A percentile compares a stretch with the other conserved stretches of the same genome.
Evolutionary conservation across 2,113 vertebrate genomes (phyloP).

Genomic region (Nannobrachium achirus): DNA sequence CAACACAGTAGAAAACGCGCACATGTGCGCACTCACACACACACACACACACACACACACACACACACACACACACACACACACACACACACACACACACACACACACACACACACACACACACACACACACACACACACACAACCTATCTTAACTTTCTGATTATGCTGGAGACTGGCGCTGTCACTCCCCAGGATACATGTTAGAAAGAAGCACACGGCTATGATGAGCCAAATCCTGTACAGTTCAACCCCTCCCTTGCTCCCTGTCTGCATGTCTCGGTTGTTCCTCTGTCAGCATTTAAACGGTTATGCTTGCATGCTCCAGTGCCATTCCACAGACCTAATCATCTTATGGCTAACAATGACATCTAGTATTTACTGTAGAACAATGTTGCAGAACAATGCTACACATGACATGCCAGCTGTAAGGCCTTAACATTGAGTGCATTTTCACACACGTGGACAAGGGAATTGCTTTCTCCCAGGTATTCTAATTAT

Average conservation of each 20-base stretch:
- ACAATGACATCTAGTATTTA: conserved; percentile 58
- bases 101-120: conserved; percentile 1
- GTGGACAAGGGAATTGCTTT: too few relatives aligned
- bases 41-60: too few relatives aligned
- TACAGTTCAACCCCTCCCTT: background rate
- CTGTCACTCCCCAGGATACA: conserved; percentile 23
- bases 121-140: background rate
- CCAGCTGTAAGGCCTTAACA: background rate
- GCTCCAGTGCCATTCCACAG: conserved; percentile 36
- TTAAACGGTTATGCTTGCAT: conserved; percentile 41
- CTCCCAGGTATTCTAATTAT: too few relatives aligned
- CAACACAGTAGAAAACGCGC: background rate
- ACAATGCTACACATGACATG: conserved; percentile 25
- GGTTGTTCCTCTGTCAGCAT: conserved; percentile 22
- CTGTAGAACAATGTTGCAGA: conserved; percentile 38
- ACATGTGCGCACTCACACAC: too few relatives aligned
- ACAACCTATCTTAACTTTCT: conserved; percentile 21
- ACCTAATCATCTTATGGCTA: conserved; percentile 60
- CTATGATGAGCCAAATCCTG: conserved; percentile 5
- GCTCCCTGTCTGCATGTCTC: conserved; percentile 17
- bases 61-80: too few relatives aligned
- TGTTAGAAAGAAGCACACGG: conserved; percentile 3
- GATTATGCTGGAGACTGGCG: too few relatives aligned
- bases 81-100: conserved; percentile 6
- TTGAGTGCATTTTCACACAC: too few relatives aligned